Evolutionary conservation across 2,113 vertebrate genomes (phyloP).

Genomic region (Austrofundulus limnaeus): DNA sequence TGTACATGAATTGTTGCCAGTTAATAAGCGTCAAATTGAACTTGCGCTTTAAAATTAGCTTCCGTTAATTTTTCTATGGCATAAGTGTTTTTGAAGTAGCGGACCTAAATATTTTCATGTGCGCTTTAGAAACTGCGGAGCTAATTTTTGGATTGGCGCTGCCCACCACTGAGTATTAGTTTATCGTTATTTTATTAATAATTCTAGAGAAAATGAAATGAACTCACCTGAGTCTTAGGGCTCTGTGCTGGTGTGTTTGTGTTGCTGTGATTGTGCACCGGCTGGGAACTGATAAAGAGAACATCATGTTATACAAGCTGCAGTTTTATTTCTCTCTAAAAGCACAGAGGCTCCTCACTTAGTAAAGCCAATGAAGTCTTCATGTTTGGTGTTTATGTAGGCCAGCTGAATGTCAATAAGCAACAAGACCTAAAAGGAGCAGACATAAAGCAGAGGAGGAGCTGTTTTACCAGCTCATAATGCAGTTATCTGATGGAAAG

Average conservation of each 20-base stretch:
- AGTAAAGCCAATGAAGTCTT: constrained; percentile 93
- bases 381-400: constrained; percentile 95
- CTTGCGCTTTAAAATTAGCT: too few relatives aligned
- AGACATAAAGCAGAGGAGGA: not conserved
- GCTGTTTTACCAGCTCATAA: not conserved
- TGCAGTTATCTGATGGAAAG: too few relatives aligned
- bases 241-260: constrained; percentile 74
- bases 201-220: too few relatives aligned
- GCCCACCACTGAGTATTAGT: too few relatives aligned
- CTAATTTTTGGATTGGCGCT: too few relatives aligned
- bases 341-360: constrained; percentile 81
- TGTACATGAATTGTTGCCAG: too few relatives aligned
- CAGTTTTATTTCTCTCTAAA: not conserved
- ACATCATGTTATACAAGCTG: not conserved
- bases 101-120: too few relatives aligned
- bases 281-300: constrained; percentile 80
- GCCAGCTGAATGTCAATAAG: constrained; percentile 92
- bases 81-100: too few relatives aligned
- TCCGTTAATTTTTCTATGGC: too few relatives aligned
- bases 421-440: constrained; percentile 81
- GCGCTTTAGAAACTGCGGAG: too few relatives aligned
- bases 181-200: too few relatives aligned
- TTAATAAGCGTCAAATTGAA: too few relatives aligned
- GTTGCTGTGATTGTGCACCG: constrained; percentile 83
- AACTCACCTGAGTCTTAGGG: constrained; percentile 87